A percentile compares a stretch with the other conserved stretches of the same genome.
Evolutionary conservation across 1,140 invertebrate genomes (phyloP).

Genomic region (Melanaphis sacchari): DNA sequence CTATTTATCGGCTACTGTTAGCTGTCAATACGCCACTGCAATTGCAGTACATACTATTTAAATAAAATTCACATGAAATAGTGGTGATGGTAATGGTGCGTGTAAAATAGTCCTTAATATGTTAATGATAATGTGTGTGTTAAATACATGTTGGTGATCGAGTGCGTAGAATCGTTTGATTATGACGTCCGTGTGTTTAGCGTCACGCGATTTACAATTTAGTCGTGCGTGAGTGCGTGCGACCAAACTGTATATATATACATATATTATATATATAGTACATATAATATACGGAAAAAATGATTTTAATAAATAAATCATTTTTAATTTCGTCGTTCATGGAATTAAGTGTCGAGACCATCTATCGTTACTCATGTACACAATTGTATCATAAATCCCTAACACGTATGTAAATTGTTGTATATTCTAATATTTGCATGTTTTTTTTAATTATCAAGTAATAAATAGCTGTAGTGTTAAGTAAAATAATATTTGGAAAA

Average conservation of each 20-base stretch:
- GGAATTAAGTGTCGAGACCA: background rate
- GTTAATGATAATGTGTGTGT: background rate
- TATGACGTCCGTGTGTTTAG: no score
- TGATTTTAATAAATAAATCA: background rate
- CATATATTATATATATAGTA: no score
- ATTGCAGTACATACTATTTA: background rate
- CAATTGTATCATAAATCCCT: background rate
- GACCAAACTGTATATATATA: background rate
- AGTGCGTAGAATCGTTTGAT: no score
- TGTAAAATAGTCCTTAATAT: background rate
- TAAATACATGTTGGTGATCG: background rate
- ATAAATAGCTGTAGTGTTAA: background rate
- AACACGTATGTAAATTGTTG: background rate
- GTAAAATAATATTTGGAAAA: background rate
- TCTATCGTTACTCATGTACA: background rate
- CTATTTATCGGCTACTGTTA: background rate
- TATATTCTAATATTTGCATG: background rate
- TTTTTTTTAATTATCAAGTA: background rate
- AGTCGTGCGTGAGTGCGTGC: background rate
- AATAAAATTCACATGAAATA: background rate
- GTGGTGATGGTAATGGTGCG: background rate
- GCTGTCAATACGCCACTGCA: background rate
- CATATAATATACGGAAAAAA: no score
- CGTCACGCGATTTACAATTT: background rate
- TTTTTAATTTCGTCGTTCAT: background rate